Conservation (phyloP, 2,797 vertebrate genomes). For the Scleropages formosus region DNA sequence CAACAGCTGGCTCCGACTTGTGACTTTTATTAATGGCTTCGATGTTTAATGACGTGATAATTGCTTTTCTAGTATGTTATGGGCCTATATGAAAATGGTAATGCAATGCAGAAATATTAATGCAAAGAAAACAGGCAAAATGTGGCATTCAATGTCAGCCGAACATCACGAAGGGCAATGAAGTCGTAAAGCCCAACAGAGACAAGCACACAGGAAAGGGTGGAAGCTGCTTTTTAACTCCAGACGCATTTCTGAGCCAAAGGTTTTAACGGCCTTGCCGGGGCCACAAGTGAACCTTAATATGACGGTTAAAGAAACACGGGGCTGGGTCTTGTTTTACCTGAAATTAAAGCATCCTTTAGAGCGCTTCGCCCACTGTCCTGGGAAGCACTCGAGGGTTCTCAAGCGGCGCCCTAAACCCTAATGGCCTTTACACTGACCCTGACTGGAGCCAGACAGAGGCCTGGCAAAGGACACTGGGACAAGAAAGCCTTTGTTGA, state of each 20-base stretch:
- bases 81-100: conserved; percentile 54
- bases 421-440: conserved; percentile 60
- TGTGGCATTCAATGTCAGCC: conserved; percentile 47
- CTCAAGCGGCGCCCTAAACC: conserved; percentile 61
- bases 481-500: conserved; percentile 73
- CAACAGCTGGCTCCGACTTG: conserved; percentile 67
- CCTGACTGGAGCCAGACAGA: conserved; percentile 71
- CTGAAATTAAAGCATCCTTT: conserved; percentile 42
- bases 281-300: conserved; percentile 41
- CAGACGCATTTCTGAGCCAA: conserved; percentile 28
- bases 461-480: conserved; percentile 64
- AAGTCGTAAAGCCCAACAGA: conserved; percentile 1
- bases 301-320: conserved; percentile 55
- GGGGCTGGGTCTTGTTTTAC: conserved; percentile 49
- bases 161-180: conserved; percentile 20
- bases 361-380: conserved; percentile 51
- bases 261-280: conserved; percentile 46
- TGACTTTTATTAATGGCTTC: conserved; percentile 71
- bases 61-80: conserved; percentile 58
- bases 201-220: neutral
- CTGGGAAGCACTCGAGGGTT: conserved; percentile 48
- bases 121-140: conserved; percentile 43
- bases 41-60: conserved; percentile 65
- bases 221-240: conserved; percentile 27
- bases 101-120: conserved; percentile 33